Percentiles rank a stretch among this genome's conserved stretches.
Conservation (phyloP, 2,797 vertebrate genomes). For the Moxostoma hubbsi region DNA sequence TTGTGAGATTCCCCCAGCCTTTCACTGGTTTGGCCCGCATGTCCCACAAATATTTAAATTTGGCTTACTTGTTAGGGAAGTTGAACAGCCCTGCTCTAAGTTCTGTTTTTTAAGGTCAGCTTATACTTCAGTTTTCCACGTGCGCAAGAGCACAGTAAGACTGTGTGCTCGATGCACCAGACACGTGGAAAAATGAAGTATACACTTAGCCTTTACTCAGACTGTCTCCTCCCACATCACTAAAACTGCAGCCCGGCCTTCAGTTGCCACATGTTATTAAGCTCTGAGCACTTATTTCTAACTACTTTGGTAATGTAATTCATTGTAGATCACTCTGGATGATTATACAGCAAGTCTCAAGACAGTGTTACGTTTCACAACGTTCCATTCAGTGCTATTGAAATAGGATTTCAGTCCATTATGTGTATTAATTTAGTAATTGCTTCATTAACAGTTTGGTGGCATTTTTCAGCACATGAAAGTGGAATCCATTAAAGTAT, state of each 20-base stretch:
- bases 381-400: conserved; percentile 20
- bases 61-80: no score
- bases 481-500: no score
- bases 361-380: conserved; percentile 3
- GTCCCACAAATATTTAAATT: no score
- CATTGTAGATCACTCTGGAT: conserved; percentile 38
- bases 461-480: neutral
- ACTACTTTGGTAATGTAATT: conserved; percentile 21
- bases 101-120: no score
- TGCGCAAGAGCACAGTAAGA: no score
- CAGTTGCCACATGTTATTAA: neutral
- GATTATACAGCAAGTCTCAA: conserved; percentile 44
- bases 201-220: no score
- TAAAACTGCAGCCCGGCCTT: conserved; percentile 3
- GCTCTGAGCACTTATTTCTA: conserved; percentile 20
- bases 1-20: no score
- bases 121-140: no score
- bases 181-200: no score
- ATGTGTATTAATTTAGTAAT: neutral
- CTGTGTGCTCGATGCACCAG: no score
- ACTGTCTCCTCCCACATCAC: neutral
- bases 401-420: conserved; percentile 25
- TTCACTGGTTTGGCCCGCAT: no score
- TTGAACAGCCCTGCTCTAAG: no score
- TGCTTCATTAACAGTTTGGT: conserved; percentile 22